Evolutionary conservation across 2,113 vertebrate species (phyloP).

Genomic region (Cochlearius cochlearius): DNA sequence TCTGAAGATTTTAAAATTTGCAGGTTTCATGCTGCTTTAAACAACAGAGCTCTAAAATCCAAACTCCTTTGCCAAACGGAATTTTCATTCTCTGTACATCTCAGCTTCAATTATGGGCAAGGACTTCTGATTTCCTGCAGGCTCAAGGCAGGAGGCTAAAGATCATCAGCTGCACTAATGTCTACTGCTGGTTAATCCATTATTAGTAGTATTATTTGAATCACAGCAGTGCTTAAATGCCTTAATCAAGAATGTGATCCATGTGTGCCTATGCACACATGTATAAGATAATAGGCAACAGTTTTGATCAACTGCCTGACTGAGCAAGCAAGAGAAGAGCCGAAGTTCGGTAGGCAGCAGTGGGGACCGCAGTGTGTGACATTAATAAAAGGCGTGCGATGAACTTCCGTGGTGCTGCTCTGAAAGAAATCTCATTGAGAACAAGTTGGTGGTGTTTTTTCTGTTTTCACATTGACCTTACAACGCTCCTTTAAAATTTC

Average conservation of each 20-base stretch:
- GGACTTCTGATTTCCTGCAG: constrained; percentile 12
- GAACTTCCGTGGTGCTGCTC: background rate
- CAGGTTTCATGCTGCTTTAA: background rate
- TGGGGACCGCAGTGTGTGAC: background rate
- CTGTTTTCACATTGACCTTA: background rate
- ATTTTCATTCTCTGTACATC: background rate
- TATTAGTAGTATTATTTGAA: constrained; percentile 16
- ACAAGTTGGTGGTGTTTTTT: background rate
- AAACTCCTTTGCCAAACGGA: background rate
- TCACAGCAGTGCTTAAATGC: background rate
- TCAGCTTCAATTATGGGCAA: background rate
- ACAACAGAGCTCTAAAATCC: background rate
- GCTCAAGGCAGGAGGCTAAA: constrained; percentile 46
- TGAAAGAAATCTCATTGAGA: background rate
- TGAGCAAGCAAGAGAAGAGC: background rate
- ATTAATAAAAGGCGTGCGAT: background rate
- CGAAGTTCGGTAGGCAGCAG: background rate
- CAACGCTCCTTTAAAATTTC: background rate
- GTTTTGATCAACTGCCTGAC: background rate
- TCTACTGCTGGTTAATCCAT: constrained; percentile 28
- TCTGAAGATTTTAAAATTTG: background rate
- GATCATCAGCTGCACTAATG: constrained; percentile 16
- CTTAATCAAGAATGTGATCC: background rate
- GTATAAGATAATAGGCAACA: background rate
- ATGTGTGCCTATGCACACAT: background rate